These are phyloP conservation scores for Metacarcinus magister DNA, from an alignment of 2,888 invertebrate genomes.

Conservation along the genomic window DNA sequence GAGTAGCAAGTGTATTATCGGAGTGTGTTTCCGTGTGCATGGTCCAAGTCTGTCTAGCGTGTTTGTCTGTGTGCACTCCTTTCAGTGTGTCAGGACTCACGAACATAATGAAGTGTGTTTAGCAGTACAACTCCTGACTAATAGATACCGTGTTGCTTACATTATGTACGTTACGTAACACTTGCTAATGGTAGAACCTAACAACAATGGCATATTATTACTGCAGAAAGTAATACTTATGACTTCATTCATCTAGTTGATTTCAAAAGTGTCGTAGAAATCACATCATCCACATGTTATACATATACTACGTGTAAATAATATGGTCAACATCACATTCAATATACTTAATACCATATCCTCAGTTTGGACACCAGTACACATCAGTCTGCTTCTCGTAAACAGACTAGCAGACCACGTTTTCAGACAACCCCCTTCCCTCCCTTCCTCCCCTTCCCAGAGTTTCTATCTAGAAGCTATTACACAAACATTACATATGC, in stretches of 20 bases:
- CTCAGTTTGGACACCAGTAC: not conserved
- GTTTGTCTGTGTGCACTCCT: not conserved
- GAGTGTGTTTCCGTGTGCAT: not conserved
- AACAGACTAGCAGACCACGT: no score
- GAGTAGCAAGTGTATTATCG: not conserved
- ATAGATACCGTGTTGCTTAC: not conserved
- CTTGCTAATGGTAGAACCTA: not conserved
- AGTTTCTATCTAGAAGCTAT: not conserved
- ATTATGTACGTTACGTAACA: slow-evolving; percentile 14
- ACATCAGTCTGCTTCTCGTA: no score
- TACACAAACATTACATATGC: not conserved
- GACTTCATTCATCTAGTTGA: not conserved
- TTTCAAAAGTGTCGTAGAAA: not conserved
- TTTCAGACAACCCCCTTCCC: no score
- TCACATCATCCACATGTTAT: not conserved
- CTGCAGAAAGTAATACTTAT: not conserved
- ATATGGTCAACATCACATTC: not conserved
- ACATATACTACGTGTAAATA: not conserved
- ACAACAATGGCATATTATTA: not conserved
- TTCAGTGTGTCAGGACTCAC: not conserved
- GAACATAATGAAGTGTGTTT: not conserved
- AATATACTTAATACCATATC: not conserved
- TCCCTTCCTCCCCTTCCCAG: no score
- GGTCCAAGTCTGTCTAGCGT: not conserved
- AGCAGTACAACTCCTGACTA: slow-evolving; percentile 4